Conservation (phyloP, 2,888 invertebrate species). For the Drosophila testacea region DNA sequence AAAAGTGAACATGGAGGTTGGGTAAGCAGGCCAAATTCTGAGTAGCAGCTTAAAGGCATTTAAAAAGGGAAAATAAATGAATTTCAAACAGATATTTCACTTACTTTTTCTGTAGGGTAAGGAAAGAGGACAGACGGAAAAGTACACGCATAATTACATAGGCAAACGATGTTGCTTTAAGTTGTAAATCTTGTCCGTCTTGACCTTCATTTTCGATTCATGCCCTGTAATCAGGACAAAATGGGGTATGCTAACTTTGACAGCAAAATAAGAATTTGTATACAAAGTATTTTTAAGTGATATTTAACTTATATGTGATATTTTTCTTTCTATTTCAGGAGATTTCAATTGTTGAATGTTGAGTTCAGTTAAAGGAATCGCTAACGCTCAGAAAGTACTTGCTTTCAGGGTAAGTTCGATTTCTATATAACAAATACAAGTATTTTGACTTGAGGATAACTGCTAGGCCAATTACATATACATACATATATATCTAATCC, state of each 20-base stretch:
- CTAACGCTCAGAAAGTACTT: too few species aligned
- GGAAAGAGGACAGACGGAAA: neutral
- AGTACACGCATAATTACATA: conserved; percentile 13
- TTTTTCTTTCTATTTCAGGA: too few species aligned
- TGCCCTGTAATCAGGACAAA: neutral
- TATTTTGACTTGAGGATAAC: neutral
- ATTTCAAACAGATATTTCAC: conserved; percentile 15
- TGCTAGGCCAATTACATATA: too few species aligned
- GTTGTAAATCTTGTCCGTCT: conserved; percentile 18
- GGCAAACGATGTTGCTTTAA: conserved; percentile 14
- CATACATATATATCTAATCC: too few species aligned
- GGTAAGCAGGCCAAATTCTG: conserved; percentile 1
- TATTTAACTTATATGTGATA: too few species aligned
- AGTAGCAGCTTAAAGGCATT: conserved; percentile 18
- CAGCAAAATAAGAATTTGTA: too few species aligned
- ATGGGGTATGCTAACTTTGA: neutral
- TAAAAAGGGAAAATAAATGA: conserved; percentile 8
- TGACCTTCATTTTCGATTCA: conserved; percentile 20
- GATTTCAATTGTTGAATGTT: too few species aligned
- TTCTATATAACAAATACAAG: too few species aligned
- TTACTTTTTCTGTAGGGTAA: neutral
- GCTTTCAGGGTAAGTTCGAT: too few species aligned
- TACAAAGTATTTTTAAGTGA: too few species aligned
- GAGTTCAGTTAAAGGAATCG: too few species aligned
- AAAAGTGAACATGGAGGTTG: conserved; percentile 5